Evolutionary conservation across 2,888 invertebrate genomes (phyloP).

Genomic region (Tiliacea citrago): DNA sequence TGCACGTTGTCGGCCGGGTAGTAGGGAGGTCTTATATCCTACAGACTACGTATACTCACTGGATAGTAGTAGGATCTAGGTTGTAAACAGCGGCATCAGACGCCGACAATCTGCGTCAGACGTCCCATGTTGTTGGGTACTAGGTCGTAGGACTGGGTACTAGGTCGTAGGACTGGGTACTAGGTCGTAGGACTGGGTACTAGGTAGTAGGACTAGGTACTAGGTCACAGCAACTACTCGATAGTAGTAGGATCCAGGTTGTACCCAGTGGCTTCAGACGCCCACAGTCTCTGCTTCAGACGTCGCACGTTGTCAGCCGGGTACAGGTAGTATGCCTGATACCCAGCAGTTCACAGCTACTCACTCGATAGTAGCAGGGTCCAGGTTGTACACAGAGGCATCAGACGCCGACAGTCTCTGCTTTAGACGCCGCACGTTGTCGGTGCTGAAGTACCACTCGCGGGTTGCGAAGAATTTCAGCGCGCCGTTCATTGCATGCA

Average conservation of each 20-base stretch:
- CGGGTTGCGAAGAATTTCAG: conserved; percentile 92
- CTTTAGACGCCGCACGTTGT: conserved; percentile 36
- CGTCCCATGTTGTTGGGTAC: no score
- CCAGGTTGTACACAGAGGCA: conserved; percentile 50
- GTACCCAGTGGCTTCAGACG: conserved; percentile 38
- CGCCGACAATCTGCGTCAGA: no score
- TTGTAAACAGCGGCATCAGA: no score
- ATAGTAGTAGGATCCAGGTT: conserved; percentile 55
- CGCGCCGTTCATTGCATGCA: conserved; percentile 80
- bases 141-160: no score
- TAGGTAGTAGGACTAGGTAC: no score
- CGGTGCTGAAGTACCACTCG: conserved; percentile 90
- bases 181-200: neutral
- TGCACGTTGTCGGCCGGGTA: no score
- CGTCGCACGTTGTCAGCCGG: neutral
- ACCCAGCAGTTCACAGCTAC: conserved; percentile 7
- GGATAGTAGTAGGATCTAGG: no score
- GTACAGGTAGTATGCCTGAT: neutral
- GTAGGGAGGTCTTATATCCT: no score
- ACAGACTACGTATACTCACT: no score
- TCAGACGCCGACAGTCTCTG: conserved; percentile 44
- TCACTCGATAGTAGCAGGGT: conserved; percentile 55
- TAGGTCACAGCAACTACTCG: conserved; percentile 47
- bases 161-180: no score
- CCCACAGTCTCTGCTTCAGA: no score